These are phyloP conservation scores for Orthonevra nobilis DNA, from an alignment of 2,888 invertebrate genomes.

Conservation along the genomic window DNA sequence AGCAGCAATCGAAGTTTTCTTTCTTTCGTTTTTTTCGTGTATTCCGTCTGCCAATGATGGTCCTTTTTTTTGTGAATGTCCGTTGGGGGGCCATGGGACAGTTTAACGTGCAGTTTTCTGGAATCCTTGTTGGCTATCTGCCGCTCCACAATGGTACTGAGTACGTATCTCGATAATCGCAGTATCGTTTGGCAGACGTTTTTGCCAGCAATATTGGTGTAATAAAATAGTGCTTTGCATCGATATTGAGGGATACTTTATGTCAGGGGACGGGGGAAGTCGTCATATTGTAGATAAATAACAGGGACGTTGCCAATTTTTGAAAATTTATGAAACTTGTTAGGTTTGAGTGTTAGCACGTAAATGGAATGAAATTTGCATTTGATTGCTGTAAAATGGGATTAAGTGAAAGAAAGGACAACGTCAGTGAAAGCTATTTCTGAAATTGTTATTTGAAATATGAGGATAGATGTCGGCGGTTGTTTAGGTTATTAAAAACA, in stretches of 20 bases:
- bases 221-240: slow-evolving; percentile 67
- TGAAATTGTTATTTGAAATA: no score
- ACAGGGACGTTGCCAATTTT: slow-evolving; percentile 55
- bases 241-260: slow-evolving; percentile 65
- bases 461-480: no score
- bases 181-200: slow-evolving; percentile 60
- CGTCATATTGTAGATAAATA: slow-evolving; percentile 38
- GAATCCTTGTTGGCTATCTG: slow-evolving; percentile 8
- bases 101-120: slow-evolving; percentile 55
- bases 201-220: slow-evolving; percentile 57
- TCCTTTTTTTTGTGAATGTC: slow-evolving; percentile 53
- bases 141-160: slow-evolving; percentile 1
- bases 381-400: neutral
- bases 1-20: slow-evolving; percentile 56
- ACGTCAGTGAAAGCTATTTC: no score
- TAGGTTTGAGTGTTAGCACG: slow-evolving; percentile 41
- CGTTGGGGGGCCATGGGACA: slow-evolving; percentile 45
- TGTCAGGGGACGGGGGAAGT: no score
- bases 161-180: slow-evolving; percentile 52
- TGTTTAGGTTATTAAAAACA: no score
- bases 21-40: slow-evolving; percentile 16
- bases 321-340: slow-evolving; percentile 60
- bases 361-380: slow-evolving; percentile 6
- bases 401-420: neutral
- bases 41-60: slow-evolving; percentile 45